Conservation (phyloP, 2,797 vertebrate species). For the Poecilia picta region DNA sequence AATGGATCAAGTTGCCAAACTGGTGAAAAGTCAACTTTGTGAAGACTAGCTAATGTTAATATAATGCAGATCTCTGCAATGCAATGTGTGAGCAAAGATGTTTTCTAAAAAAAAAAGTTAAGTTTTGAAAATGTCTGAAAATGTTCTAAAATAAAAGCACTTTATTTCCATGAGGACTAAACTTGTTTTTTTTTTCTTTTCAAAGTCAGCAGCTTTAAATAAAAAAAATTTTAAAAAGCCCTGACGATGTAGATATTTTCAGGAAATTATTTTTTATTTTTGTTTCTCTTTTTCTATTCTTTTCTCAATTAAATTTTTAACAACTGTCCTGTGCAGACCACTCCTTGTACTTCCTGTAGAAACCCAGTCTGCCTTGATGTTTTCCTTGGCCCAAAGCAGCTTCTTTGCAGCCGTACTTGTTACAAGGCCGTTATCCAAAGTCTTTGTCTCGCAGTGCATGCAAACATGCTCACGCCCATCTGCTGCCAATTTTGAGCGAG, state of each 20-base stretch:
- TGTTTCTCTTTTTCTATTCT: background rate
- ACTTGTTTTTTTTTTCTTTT: background rate
- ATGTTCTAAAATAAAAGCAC: slow-evolving; percentile 81
- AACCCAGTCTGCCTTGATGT: background rate
- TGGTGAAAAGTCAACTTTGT: slow-evolving; percentile 47
- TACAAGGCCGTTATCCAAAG: background rate
- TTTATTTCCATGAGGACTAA: slow-evolving; percentile 78
- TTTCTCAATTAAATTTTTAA: background rate
- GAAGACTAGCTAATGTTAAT: slow-evolving; percentile 57
- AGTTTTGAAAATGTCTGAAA: slow-evolving; percentile 64
- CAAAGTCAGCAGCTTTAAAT: background rate
- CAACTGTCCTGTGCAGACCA: background rate
- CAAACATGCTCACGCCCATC: background rate
- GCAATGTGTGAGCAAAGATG: slow-evolving; percentile 43
- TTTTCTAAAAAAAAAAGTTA: slow-evolving; percentile 41
- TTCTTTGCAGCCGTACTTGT: background rate
- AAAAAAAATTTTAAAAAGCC: background rate
- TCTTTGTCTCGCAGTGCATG: background rate
- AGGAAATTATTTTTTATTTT: background rate
- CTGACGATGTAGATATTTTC: background rate
- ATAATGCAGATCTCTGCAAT: slow-evolving; percentile 60
- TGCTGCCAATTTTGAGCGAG: background rate
- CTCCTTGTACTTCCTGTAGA: background rate
- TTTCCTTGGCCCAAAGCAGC: background rate
- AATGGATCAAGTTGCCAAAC: slow-evolving; percentile 70